Conservation (phyloP, 2,797 vertebrate species). For the Glyptemys insculpta region DNA sequence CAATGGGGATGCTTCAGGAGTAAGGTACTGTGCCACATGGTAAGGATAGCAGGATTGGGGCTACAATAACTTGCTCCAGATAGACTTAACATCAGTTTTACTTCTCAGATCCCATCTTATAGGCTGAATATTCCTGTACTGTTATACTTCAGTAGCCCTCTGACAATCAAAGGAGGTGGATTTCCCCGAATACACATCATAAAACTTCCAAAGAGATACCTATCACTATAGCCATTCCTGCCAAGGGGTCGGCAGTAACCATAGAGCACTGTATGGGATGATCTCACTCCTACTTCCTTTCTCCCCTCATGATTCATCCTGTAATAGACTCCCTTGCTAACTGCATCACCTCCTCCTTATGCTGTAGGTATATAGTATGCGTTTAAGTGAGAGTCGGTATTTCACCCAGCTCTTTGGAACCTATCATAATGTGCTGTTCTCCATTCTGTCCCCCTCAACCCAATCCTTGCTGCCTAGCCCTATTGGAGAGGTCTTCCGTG, state of each 20-base stretch:
- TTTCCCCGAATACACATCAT: neutral
- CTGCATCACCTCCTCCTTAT: neutral
- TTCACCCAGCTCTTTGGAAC: neutral
- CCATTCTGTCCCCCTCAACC: neutral
- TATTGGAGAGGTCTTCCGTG: constrained; percentile 91
- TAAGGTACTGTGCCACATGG: neutral
- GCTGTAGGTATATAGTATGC: neutral
- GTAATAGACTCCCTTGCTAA: neutral
- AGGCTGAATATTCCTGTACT: neutral
- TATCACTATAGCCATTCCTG: neutral
- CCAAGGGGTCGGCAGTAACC: neutral
- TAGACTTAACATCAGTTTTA: neutral
- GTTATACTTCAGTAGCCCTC: neutral
- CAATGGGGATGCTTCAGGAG: neutral
- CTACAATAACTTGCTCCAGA: neutral
- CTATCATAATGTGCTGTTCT: neutral
- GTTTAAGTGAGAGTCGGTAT: neutral
- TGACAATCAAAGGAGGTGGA: neutral
- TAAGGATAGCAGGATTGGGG: neutral
- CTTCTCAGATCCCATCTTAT: neutral
- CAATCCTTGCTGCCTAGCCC: constrained; percentile 81
- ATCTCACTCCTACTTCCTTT: neutral
- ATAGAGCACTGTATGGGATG: neutral
- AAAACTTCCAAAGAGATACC: neutral
- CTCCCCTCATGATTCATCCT: neutral